Evolutionary conservation across 2,797 vertebrate genomes (phyloP).

Genomic region (Sparus aurata): DNA sequence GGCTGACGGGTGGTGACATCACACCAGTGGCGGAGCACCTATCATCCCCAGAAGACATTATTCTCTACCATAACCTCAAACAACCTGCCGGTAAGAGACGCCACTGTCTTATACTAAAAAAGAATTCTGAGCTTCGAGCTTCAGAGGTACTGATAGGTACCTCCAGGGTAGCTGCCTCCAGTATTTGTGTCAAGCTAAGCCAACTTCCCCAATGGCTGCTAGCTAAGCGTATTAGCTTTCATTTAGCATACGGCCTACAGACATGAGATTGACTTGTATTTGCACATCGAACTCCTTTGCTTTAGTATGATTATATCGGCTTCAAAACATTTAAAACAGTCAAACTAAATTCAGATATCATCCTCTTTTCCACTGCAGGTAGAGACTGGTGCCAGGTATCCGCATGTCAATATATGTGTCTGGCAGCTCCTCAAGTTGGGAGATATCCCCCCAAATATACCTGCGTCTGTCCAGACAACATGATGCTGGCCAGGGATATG

Average conservation of each 20-base stretch:
- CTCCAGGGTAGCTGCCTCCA: too few relatives aligned
- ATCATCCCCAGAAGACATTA: conserved; percentile 89
- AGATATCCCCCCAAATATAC: conserved; percentile 90
- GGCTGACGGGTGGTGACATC: conserved; percentile 88
- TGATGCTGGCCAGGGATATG: conserved; percentile 86
- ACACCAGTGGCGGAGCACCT: conserved; percentile 87
- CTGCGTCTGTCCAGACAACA: conserved; percentile 89
- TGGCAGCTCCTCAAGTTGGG: conserved; percentile 91
- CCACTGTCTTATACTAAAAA: too few relatives aligned
- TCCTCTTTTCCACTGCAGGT: conserved; percentile 74
- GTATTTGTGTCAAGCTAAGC: too few relatives aligned
- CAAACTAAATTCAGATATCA: background rate
- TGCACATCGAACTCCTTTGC: background rate
- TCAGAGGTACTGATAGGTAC: background rate
- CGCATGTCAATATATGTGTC: conserved; percentile 91
- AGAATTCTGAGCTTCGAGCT: background rate
- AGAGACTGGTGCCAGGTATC: conserved; percentile 88
- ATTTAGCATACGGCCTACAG: background rate
- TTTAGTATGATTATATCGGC: background rate
- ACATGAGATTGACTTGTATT: background rate
- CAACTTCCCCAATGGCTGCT: background rate
- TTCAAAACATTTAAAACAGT: background rate
- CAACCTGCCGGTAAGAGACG: conserved; percentile 88
- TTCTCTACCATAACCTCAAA: conserved; percentile 90
- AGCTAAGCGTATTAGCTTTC: background rate